These are phyloP conservation scores for Anser brachyrhynchus DNA, from an alignment of 2,113 vertebrate species.

Conservation along the genomic window DNA sequence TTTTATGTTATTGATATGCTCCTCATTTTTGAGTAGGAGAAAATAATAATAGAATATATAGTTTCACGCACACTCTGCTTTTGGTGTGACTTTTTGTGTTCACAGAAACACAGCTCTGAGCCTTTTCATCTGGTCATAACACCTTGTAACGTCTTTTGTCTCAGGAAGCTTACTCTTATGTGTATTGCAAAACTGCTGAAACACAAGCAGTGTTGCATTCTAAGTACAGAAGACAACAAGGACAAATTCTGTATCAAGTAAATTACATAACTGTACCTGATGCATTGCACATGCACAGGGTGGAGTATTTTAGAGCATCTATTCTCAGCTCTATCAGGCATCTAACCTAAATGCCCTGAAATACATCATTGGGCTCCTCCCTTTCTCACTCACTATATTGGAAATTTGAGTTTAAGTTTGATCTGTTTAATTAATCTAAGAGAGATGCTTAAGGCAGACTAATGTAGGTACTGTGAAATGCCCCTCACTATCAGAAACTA, in stretches of 20 bases:
- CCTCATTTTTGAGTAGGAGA: background rate
- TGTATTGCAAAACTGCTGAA: background rate
- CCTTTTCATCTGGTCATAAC: background rate
- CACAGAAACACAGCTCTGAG: background rate
- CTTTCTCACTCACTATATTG: background rate
- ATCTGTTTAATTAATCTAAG: background rate
- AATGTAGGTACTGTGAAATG: background rate
- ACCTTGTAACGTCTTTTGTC: background rate
- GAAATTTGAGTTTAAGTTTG: background rate
- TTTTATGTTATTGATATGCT: background rate
- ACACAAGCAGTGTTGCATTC: background rate
- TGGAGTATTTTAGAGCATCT: background rate
- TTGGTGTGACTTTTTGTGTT: background rate
- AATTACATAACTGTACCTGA: background rate
- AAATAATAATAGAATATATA: background rate
- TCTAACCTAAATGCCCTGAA: background rate
- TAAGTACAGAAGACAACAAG: background rate
- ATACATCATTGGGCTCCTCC: background rate
- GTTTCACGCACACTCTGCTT: background rate
- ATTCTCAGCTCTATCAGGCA: fast-evolving
- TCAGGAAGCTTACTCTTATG: background rate
- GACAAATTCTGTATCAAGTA: background rate
- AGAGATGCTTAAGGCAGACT: background rate
- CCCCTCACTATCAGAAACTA: background rate
- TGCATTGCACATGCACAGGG: background rate